Evolutionary conservation across 2,113 vertebrate species (phyloP).

Genomic region (Pangasianodon gigas): DNA sequence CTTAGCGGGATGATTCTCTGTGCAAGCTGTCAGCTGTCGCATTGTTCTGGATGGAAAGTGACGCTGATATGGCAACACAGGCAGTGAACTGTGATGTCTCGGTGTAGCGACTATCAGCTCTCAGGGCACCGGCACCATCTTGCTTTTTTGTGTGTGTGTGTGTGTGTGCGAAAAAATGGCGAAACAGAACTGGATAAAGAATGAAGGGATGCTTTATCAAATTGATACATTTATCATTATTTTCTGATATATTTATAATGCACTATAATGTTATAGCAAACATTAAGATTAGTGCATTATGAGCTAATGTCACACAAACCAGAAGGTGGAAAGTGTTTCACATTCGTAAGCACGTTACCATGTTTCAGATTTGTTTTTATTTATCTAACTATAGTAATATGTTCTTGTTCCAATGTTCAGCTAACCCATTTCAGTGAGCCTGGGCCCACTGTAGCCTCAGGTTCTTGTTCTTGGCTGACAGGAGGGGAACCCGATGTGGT

Average conservation of each 20-base stretch:
- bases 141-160: constrained; percentile 61
- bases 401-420: not conserved
- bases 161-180: not conserved
- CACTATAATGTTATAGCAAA: not conserved
- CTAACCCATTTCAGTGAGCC: not conserved
- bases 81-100: constrained; percentile 78
- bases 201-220: not conserved
- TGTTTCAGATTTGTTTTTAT: not conserved
- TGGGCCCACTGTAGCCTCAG: not conserved
- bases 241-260: not conserved
- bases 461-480: not conserved
- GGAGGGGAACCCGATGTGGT: not conserved
- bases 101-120: constrained; percentile 70
- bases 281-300: not conserved
- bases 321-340: not conserved
- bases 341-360: not conserved
- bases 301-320: not conserved
- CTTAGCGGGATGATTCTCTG: constrained; percentile 89
- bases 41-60: constrained; percentile 79
- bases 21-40: constrained; percentile 87
- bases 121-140: constrained; percentile 69
- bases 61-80: constrained; percentile 79
- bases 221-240: not conserved
- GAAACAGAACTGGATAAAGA: not conserved
- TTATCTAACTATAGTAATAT: not conserved